Evolutionary conservation across 1,140 invertebrate species (phyloP).

Genomic region (Ostrea denselamellosa): DNA sequence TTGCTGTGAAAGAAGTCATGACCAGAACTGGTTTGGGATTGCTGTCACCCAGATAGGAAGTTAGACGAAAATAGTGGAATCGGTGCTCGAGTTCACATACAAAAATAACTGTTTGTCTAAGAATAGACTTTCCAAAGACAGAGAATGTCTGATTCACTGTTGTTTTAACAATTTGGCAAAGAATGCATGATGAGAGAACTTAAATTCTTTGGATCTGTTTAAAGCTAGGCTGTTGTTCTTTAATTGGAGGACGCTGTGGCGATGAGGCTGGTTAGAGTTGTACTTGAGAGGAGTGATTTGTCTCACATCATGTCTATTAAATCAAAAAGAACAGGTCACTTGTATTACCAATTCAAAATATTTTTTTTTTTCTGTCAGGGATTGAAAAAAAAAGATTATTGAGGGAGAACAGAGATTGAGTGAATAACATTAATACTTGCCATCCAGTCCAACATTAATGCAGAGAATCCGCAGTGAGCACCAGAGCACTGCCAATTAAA

Average conservation of each 20-base stretch:
- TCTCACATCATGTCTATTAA: not conserved
- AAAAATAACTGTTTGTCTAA: constrained; percentile 9
- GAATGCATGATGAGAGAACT: constrained; percentile 5
- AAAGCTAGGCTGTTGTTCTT: not conserved
- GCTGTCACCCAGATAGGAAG: not conserved
- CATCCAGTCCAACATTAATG: no score
- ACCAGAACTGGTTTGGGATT: not conserved
- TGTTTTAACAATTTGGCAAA: constrained; percentile 6
- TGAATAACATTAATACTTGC: no score
- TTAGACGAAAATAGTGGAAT: not conserved
- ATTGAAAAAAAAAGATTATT: no score
- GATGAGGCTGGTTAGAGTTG: not conserved
- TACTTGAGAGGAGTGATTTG: not conserved
- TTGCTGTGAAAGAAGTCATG: not conserved
- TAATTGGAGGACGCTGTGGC: not conserved
- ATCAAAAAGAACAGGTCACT: no score
- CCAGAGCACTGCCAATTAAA: not conserved
- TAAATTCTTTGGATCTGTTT: not conserved
- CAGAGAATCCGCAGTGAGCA: not conserved
- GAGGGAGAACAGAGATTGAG: no score
- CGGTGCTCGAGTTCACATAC: not conserved
- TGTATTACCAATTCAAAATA: no score
- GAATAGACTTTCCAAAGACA: not conserved
- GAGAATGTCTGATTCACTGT: not conserved
- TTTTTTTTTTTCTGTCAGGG: no score